Conservation (phyloP, 2,888 invertebrate genomes). For the Pristionchus japonicus region DNA sequence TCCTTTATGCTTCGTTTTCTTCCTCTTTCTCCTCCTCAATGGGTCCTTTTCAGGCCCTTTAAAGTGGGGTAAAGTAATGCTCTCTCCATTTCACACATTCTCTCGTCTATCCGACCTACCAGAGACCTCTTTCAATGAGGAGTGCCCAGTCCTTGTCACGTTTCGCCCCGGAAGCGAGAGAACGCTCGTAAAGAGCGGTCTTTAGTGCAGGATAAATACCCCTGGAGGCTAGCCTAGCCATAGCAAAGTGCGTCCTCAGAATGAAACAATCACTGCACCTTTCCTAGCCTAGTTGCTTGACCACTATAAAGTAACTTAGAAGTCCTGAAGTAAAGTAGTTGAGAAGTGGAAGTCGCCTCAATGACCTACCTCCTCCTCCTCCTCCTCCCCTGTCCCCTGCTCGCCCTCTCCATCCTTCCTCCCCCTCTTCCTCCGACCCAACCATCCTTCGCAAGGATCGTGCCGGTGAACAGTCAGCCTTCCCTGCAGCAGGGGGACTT, state of each 20-base stretch:
- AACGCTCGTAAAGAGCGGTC: not conserved
- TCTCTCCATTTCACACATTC: not conserved
- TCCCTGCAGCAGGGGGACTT: not conserved
- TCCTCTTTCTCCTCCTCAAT: not conserved
- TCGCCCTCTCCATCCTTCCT: not conserved
- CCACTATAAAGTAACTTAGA: too few species aligned
- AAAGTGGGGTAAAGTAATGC: too few species aligned
- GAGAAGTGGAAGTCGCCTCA: not conserved
- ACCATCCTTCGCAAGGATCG: not conserved
- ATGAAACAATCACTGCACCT: not conserved
- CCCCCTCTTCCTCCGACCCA: not conserved
- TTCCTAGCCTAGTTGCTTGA: too few species aligned
- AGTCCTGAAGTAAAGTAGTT: too few species aligned
- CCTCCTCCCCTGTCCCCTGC: not conserved
- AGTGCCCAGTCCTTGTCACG: not conserved
- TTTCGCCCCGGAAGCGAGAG: not conserved
- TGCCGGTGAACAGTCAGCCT: not conserved
- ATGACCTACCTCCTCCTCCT: not conserved
- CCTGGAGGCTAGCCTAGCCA: not conserved
- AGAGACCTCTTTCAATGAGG: not conserved
- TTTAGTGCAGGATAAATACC: not conserved
- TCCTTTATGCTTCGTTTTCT: not conserved
- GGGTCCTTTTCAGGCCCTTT: too few species aligned
- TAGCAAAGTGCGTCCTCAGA: not conserved
- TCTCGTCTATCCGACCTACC: not conserved